Evolutionary conservation across 2,113 vertebrate genomes (phyloP).

Genomic region (Malurus elegans): DNA sequence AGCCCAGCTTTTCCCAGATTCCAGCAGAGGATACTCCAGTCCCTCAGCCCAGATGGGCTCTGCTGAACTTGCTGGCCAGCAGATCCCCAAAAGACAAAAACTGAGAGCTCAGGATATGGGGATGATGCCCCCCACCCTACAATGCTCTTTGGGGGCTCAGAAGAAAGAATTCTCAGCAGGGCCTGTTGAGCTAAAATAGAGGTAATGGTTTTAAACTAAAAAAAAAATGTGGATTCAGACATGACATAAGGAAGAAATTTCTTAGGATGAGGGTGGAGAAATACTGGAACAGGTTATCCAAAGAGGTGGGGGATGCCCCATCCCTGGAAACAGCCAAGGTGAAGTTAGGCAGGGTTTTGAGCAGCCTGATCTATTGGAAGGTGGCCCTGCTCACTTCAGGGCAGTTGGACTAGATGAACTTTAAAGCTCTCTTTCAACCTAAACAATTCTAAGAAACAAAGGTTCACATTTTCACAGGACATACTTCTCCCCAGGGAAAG

Average conservation of each 20-base stretch:
- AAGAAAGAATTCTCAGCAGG: not conserved
- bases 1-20: not conserved
- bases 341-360: not conserved
- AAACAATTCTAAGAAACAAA: not conserved
- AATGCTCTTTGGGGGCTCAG: not conserved
- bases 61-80: not conserved
- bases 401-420: not conserved
- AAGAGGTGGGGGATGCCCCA: not conserved
- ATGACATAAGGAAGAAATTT: not conserved
- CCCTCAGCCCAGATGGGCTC: not conserved
- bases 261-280: not conserved
- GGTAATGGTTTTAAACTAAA: not conserved
- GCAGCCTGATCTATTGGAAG: not conserved
- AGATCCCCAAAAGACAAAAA: not conserved
- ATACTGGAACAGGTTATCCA: not conserved
- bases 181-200: rapidly evolving
- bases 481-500: not conserved
- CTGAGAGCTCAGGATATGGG: not conserved
- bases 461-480: not conserved
- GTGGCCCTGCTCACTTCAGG: not conserved
- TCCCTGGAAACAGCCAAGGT: not conserved
- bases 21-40: not conserved
- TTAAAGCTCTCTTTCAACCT: not conserved
- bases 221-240: not conserved
- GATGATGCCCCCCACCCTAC: rapidly evolving